Evolutionary conservation across 2,113 vertebrate genomes (phyloP).

Genomic region (Cavia porcellus): DNA sequence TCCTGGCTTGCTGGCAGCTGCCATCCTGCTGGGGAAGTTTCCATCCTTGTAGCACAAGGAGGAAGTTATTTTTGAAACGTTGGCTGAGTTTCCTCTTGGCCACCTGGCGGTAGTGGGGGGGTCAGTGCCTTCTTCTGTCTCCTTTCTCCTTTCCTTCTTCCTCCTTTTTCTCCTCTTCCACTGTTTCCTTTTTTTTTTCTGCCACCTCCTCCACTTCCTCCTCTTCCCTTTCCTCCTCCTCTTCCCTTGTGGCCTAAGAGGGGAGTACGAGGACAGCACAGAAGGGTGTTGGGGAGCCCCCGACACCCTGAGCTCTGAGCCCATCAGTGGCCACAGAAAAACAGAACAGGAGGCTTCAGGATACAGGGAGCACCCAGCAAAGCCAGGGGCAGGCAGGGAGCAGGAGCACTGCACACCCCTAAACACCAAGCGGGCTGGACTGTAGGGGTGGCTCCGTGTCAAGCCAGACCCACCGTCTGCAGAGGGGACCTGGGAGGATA

Average conservation of each 20-base stretch:
- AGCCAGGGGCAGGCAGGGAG: background rate
- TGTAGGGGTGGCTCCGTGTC: background rate
- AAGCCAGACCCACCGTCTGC: fast-evolving
- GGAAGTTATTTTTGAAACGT: constrained; percentile 6
- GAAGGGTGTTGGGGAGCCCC: background rate
- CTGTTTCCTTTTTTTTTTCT: background rate
- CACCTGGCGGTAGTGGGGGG: background rate
- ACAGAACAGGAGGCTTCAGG: background rate
- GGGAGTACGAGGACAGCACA: too few relatives aligned
- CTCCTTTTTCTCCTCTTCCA: too few relatives aligned
- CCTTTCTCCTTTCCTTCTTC: background rate
- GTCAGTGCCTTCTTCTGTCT: fast-evolving
- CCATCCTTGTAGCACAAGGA: background rate
- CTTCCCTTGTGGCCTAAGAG: background rate
- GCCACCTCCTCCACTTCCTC: background rate
- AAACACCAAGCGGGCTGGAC: background rate
- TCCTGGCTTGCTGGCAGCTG: background rate
- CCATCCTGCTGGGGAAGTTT: background rate
- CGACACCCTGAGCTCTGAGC: fast-evolving
- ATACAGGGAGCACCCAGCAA: background rate
- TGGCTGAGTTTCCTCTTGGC: background rate
- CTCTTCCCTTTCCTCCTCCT: too few relatives aligned
- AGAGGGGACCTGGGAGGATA: background rate
- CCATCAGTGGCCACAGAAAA: too few relatives aligned
- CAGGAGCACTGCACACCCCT: background rate